Evolutionary conservation across 2,888 invertebrate genomes (phyloP), one percentile per base, ranked within the genome.

Genomic region (Buathra laborator): DNA sequence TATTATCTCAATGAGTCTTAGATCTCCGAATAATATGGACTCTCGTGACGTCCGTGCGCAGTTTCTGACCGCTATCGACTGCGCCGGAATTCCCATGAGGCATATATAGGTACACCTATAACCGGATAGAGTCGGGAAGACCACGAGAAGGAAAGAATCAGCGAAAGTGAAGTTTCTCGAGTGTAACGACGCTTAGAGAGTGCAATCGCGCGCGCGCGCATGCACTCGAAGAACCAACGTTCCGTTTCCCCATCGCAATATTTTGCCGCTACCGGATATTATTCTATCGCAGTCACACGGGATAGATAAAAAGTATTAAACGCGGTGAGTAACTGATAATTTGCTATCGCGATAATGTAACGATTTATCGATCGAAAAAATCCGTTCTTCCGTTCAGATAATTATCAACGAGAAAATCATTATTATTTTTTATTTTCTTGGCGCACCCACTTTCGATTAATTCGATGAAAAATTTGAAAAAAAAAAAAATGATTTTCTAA

Each of bases 121-220:
- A 51, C 16, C 64, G 48, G 56, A 53, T 56, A n/a, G 43, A n/a
- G 43, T 37, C 19, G 56, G 71, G 44, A 53, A 62, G 72, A 64
- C 37, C 64, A 48, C 75, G 70, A 72, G 68, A 44, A 78, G 78
- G 67, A 86, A 87, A 87, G 86, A 87, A 85, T 81, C 87, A 90
- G 90, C 91, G 92, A 92, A 92, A 92, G 92, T 91, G 89, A 92
- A 91, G 89, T 90, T 89, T 87, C 88, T 86, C 87, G 80, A 85
- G 89, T 87, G 89, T 87, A 88, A 87, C 88, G 84, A 85, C 86
- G 86, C 85, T 81, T 87, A 86, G 83, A 87, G 85, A 89, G 87
- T 78, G 86, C 85, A 81, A 84, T 56, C 76, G 76, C 72, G 68
- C 70, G 75, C 81, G 59, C 44, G 71, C 4, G 68, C 64, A 44